These are phyloP conservation scores for Halisarca cf. caerulea DNA, from an alignment of 37 sponge, comb jelly and placozoan species.

Conservation along the genomic window DNA sequence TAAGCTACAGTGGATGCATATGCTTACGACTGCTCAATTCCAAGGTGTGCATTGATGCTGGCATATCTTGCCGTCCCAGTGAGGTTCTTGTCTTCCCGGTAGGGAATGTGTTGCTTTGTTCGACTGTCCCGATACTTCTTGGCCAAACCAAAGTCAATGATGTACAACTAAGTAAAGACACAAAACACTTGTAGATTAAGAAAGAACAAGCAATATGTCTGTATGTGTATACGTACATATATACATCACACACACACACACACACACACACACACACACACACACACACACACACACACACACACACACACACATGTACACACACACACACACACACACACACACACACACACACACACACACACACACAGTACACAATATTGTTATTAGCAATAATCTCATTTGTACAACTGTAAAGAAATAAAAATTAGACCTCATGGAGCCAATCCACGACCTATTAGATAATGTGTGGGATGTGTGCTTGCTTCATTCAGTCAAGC, in stretches of 20 bases:
- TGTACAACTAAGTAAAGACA: slow-evolving; percentile 62
- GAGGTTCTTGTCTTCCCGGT: slow-evolving; percentile 98
- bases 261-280: background rate
- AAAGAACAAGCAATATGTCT: too few species aligned
- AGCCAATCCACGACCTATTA: too few species aligned
- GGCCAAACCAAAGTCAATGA: slow-evolving; percentile 98
- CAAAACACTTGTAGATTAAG: too few species aligned
- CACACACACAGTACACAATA: too few species aligned
- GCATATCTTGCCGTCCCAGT: slow-evolving; percentile 99
- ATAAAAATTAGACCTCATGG: too few species aligned
- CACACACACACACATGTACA: background rate
- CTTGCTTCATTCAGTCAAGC: too few species aligned
- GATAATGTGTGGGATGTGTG: too few species aligned
- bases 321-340: too few species aligned
- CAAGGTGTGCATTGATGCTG: slow-evolving; percentile 97
- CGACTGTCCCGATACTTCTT: slow-evolving; percentile 98
- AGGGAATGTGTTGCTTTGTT: slow-evolving; percentile 92
- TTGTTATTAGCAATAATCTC: too few species aligned
- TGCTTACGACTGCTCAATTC: slow-evolving; percentile 93
- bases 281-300: background rate
- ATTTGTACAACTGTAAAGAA: too few species aligned
- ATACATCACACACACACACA: background rate
- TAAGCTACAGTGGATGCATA: too few species aligned
- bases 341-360: too few species aligned
- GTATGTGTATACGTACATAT: slow-evolving; percentile 12